Evolutionary conservation across 92 coral and sea anemone species (phyloP).

Genomic region (Porites evermanni): DNA sequence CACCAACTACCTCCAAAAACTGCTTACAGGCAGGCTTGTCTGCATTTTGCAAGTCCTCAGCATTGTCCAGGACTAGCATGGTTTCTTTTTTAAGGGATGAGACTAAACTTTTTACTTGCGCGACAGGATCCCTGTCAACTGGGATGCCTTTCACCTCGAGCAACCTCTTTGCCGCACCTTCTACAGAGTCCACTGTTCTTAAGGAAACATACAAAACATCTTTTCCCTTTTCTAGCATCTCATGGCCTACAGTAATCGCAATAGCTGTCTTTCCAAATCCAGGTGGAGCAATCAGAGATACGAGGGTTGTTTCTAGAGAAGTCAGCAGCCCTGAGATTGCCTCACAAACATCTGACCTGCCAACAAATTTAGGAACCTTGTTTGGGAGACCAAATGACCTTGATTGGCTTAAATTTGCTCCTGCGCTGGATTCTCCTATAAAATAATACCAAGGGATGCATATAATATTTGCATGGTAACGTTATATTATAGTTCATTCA

Average conservation of each 20-base stretch:
- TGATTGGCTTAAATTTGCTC: not conserved
- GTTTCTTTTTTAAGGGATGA: conserved; percentile 22
- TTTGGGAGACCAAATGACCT: conserved; percentile 30
- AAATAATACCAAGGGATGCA: not conserved
- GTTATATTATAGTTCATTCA: no score
- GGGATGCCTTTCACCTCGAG: conserved; percentile 29
- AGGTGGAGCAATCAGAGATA: conserved; percentile 69
- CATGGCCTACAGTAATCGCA: conserved; percentile 54
- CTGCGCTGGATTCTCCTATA: not conserved
- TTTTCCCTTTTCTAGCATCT: conserved; percentile 45
- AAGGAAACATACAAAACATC: conserved; percentile 48
- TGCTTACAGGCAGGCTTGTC: conserved; percentile 40
- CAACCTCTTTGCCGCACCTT: conserved; percentile 49
- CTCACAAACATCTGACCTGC: conserved; percentile 57
- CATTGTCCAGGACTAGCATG: conserved; percentile 76
- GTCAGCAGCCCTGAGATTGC: conserved; percentile 10
- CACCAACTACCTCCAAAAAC: conserved; percentile 58
- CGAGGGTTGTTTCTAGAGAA: conserved; percentile 16
- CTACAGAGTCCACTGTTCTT: conserved; percentile 20
- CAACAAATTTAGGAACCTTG: conserved; percentile 58
- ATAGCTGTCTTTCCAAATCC: conserved; percentile 76
- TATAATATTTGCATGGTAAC: no score
- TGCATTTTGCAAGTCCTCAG: conserved; percentile 74
- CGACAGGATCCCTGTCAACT: conserved; percentile 45
- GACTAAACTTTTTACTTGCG: conserved; percentile 34